Evolutionary conservation across 1,140 invertebrate species (phyloP), one percentile per base, ranked within the genome.

Genomic region (Meloidogyne floridensis): DNA sequence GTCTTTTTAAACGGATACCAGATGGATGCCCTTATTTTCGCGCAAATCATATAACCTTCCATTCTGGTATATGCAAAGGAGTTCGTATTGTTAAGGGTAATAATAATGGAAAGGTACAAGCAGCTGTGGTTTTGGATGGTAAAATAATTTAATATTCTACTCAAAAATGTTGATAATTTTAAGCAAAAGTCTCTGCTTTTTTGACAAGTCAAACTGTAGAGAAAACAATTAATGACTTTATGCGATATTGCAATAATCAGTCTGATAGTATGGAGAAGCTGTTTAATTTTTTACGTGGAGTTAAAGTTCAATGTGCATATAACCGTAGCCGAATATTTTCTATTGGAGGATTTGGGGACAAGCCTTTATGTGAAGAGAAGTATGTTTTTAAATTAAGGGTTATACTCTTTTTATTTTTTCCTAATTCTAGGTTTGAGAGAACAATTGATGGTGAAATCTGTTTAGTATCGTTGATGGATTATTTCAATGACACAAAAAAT

Each of bases 31-130:
- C 20, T 18, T n/a, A 72, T 32, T 9, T 9, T 13, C 47, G 20
- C 15, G 82, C 65, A 65, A 84, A 84, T 72, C 83, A 80, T 18
- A 84, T 83, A 13, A 51, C 83, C n/a, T 65, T 83, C n/a, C 83
- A 80, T 51, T 72, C 83, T 54, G 82, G 82, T 15, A 80, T 83
- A 20, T 83, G 83, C 8, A 83, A 83, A 73, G 82, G 81, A 51
- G 59, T 65, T n/a, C 59, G 59, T n/a, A n/a, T 65, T 6, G 59
- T 65, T n/a, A 65, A 65, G 10, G 59, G 59, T 5, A 65, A 65
- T 18, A 65, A 65, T 18, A 65, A n/a, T n/a, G 59, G 59, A 15
- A 11, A 13, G n/a, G n/a, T 65, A 65, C 59, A 65, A 18, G 59
- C 59, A n/a, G 59, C 59, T n/a, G 59, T 65, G n/a, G 59, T 65